These are phyloP conservation scores for Uloborus plumipes DNA, from an alignment of 2,888 invertebrate species.

Conservation along the genomic window DNA sequence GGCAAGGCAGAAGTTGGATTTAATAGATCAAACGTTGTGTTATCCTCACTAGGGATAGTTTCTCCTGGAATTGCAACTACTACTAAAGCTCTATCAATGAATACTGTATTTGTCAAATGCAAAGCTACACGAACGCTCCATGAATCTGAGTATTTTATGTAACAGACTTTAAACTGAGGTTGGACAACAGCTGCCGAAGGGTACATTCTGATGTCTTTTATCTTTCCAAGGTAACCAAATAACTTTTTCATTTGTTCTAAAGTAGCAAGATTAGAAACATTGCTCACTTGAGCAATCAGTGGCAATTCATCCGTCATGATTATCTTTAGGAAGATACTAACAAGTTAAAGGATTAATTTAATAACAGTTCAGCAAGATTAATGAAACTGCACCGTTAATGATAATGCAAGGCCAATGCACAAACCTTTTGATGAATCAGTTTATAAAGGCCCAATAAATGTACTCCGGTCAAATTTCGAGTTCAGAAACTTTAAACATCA, in stretches of 20 bases:
- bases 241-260: slow-evolving; percentile 56
- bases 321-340: too few relatives aligned
- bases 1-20: slow-evolving; percentile 52
- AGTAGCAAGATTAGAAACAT: slow-evolving; percentile 54
- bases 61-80: slow-evolving; percentile 57
- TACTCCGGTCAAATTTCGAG: too few relatives aligned
- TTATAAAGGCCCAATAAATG: too few relatives aligned
- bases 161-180: slow-evolving; percentile 56
- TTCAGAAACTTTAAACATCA: too few relatives aligned
- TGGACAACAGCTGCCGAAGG: slow-evolving; percentile 48
- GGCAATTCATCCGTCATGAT: slow-evolving; percentile 50
- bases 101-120: slow-evolving; percentile 55
- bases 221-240: slow-evolving; percentile 61
- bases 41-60: slow-evolving; percentile 54
- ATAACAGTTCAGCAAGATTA: too few relatives aligned
- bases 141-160: slow-evolving; percentile 50
- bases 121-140: slow-evolving; percentile 57
- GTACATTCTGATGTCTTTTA: slow-evolving; percentile 56
- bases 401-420: too few relatives aligned
- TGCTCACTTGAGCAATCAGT: slow-evolving; percentile 58
- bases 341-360: too few relatives aligned
- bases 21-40: slow-evolving; percentile 38
- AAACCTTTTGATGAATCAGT: too few relatives aligned
- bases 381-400: too few relatives aligned
- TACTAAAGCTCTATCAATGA: slow-evolving; percentile 52